These are phyloP conservation scores for Temnothorax nylanderi DNA, from an alignment of 1,140 invertebrate species.

Conservation along the genomic window DNA sequence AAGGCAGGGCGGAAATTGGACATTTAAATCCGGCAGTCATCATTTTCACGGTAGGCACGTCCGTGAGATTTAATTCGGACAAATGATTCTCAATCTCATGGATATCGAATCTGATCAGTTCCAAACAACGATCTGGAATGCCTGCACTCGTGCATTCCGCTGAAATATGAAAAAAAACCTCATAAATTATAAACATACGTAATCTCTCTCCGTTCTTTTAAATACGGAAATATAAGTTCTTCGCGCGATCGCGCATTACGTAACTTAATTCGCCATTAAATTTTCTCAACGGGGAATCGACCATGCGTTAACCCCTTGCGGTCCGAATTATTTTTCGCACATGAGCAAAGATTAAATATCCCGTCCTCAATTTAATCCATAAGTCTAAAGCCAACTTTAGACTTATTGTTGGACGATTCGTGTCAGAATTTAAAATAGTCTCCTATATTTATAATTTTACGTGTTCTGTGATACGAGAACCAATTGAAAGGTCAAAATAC, in stretches of 20 bases:
- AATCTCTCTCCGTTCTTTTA: neutral
- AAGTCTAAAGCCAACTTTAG: neutral
- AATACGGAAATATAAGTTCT: neutral
- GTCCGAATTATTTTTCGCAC: neutral
- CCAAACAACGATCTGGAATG: slow-evolving; percentile 35
- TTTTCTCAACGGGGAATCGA: neutral
- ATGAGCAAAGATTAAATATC: neutral
- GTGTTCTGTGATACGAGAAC: neutral
- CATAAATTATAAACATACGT: neutral
- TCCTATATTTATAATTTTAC: neutral
- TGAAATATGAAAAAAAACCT: neutral
- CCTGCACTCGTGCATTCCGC: neutral
- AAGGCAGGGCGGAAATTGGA: slow-evolving; percentile 56
- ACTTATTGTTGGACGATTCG: neutral
- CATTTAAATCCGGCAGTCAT: slow-evolving; percentile 56
- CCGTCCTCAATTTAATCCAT: neutral
- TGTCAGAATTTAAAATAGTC: neutral
- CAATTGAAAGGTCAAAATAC: neutral
- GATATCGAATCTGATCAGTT: slow-evolving; percentile 33
- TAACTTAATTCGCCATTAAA: neutral
- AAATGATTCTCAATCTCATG: slow-evolving; percentile 60
- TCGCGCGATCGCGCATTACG: neutral
- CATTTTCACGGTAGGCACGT: slow-evolving; percentile 51
- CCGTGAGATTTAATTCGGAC: slow-evolving; percentile 38
- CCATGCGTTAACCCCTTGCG: neutral